Conservation (phyloP, 2,888 invertebrate genomes). For the Tiliacea citrago region DNA sequence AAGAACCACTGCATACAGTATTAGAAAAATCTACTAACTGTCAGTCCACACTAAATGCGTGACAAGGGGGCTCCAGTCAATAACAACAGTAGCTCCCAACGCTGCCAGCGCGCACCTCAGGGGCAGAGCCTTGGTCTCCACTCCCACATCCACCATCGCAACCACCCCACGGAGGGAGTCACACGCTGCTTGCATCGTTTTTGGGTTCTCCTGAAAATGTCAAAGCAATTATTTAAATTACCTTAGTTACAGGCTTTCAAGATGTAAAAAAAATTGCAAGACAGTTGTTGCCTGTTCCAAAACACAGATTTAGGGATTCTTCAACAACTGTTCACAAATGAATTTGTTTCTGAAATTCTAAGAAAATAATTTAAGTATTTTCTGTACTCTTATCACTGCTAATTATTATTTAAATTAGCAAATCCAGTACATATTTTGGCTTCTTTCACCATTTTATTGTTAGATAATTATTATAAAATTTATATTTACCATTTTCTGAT, state of each 20-base stretch:
- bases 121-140: constrained; percentile 78
- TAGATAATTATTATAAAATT: background rate
- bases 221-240: background rate
- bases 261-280: background rate
- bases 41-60: constrained; percentile 86
- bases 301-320: background rate
- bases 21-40: constrained; percentile 68
- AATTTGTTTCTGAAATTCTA: background rate
- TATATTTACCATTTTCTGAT: background rate
- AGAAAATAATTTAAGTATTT: background rate
- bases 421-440: background rate
- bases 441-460: background rate
- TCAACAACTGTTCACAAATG: background rate
- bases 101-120: constrained; percentile 82
- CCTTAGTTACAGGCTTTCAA: background rate
- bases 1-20: too few species aligned
- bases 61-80: constrained; percentile 82
- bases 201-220: constrained; percentile 49
- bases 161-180: constrained; percentile 81
- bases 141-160: constrained; percentile 82
- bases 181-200: constrained; percentile 54
- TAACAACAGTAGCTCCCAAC: constrained; percentile 82
- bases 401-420: background rate
- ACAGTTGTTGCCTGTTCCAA: background rate
- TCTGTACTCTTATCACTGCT: background rate